Evolutionary conservation across 1,140 invertebrate genomes (phyloP), one percentile per base, ranked within the genome.

Genomic region (Leptinotarsa lineolata): DNA sequence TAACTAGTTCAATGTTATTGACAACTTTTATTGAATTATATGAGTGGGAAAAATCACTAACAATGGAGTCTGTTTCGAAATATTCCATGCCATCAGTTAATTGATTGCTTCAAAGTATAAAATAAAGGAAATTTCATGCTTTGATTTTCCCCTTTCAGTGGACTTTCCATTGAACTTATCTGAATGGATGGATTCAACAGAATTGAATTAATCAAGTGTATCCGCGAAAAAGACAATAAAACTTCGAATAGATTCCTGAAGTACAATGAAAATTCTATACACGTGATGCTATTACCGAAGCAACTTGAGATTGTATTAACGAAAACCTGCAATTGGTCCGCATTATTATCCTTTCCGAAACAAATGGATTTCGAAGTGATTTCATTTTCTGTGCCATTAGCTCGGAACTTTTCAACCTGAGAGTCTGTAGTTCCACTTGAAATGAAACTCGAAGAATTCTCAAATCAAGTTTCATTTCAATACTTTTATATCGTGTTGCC

Each of bases 341-440:
- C 45, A 70, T 68, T n/a, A 58, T 21, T 20, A 58, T 58, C 73
- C 71, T 48, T 60, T 15, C 61, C 65, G 74, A 76, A 79, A 79
- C 79, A 79, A 80, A 80, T 79, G 79, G 76, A 79, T 79, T 74
- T 68, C 76, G 78, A 79, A 77, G 77, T 80, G 77, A 80, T 80
- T 79, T 75, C 78, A 80, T 80, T 80, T 80, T 79, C 79, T 78
- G 78, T 74, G 73, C 79, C 79, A 80, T 80, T 80, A 80, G 79
- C 75, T 79, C 77, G 72, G 73, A 77, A 59, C 76, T 78, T 73
- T 73, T 75, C 73, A 67, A 74, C 73, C 44, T 65, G 46, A 48
- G 54, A 24, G 58, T 67, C 54, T 22, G 45, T 61, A 60, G 66
- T 48, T 22, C n/a, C 45, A 24, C 61, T 58, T 30, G 66, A 72